Base-by-base conservation (phyloP, 2,797 vertebrate species). In the Phalloptychus januarius region DNA sequence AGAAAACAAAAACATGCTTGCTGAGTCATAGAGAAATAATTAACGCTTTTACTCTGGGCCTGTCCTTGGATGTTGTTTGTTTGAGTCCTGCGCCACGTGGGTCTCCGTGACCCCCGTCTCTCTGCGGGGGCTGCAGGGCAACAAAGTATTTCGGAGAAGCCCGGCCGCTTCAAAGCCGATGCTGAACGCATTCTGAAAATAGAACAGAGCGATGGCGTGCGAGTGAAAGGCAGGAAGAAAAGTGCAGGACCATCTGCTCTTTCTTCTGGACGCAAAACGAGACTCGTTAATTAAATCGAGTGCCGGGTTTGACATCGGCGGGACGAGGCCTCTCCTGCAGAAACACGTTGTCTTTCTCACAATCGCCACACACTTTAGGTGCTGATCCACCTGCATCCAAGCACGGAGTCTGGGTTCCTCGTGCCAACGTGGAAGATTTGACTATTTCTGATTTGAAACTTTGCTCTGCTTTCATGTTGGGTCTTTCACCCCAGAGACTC, bases 201-300 rank as follows among this genome's bases (percentile, higher is more conserved):
- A 95, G 92, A 93, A 87, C 89, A 82, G 79, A 88, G 87, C 82
- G 56, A 76, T 89, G 88, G 85, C 83, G 82, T 83, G 83, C 38
- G 78, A 91, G 86, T 73, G 80, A 84, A 82, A 79, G 44, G 48
- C 61, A 31, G 72, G 69, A 50, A 20, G 46, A 67, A 82, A 76
- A 84, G 85, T 80, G 81, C 78, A 73, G 58, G 76, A 81, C 94
- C 93, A 94, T 95, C 93, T 94, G 93, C 86, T 93, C 88, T 89
- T 92, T 91, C 92, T 92, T 91, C 89, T 92, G 93, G 87, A 85
- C 28, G 56, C 23, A 67, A 89, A 91, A 92, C 81, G 77, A 91
- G 86, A 91, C 61, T 89, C 89, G n/a, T n/a, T 93, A 91, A 94
- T 93, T 92, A 92, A 93, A 93, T 93, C 89, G 88, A 87, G 84